Base-by-base conservation (phyloP, 2,888 invertebrate genomes). In the Drosophila eohydei region DNA sequence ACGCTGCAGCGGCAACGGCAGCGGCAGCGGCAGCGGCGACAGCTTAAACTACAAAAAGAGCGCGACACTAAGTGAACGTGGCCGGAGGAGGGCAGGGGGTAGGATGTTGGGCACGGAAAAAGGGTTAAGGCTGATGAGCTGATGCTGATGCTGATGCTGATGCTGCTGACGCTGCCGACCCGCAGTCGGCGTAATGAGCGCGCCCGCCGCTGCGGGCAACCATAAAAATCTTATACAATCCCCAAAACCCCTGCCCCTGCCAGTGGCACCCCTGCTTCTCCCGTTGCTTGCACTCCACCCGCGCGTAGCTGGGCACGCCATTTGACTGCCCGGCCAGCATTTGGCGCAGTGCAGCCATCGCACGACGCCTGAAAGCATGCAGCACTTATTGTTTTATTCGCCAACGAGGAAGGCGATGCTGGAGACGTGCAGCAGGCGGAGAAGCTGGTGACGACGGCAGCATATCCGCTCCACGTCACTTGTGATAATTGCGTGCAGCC, bases 381-480 rank as follows among this genome's bases (percentile, higher is more conserved):
- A 87, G 87, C 80, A 84, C 87, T 84, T 84, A 84, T 87, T 87
- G 84, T 84, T 84, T 81, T 87, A 87, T 80, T 86, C 80, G 87
- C 83, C 76, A 81, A 64, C 61, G 67, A 28, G 32, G 32, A 41
- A 41, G 41, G 41, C 55, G 41, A 21, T 41, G 41, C 52, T 11
- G 28, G 64, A 54, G 30, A 30, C 51, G 64, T 9, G 36, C 12
- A 36, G 46, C 46, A 58, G 16, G 16, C 16, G 12, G 50, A 16
- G 51, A 51, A 26, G 34, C 52, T 43, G 54, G 40, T 43, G 66
- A 65, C 73, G 78, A 73, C 65, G 74, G 83, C 88, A 83, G 83
- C 86, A 86, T 83, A 87, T 88, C 88, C 87, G 88, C 84, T 82
- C 88, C 81, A 87, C 88, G 87, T 88, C 88, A 87, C 88, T 88